phyloP scores from a whole-genome alignment of 2,113 vertebrate genomes.

The Lagopus muta region DNA sequence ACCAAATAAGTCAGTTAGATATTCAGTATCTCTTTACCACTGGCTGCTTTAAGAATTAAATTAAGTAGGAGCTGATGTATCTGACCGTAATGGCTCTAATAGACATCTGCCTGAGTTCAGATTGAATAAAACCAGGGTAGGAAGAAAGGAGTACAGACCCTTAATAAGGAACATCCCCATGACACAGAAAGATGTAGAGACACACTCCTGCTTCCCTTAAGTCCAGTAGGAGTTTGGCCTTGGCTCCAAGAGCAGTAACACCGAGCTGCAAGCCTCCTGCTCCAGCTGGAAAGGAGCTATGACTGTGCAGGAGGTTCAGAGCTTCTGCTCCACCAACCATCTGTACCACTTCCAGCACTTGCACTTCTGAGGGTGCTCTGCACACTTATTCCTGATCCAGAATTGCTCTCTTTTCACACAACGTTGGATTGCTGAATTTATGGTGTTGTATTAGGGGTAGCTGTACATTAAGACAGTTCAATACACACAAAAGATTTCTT shows the following conservation, averaged over 20 bases:
- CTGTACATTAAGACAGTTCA: not conserved
- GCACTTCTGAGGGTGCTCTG: not conserved
- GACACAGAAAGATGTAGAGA: not conserved
- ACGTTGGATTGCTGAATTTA: not conserved
- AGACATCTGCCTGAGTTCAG: not conserved
- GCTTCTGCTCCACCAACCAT: rapidly evolving
- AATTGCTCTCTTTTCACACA: not conserved
- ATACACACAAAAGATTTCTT: rapidly evolving
- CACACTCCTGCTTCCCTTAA: not conserved
- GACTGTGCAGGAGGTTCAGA: not conserved
- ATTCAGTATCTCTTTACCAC: not conserved
- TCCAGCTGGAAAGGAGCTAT: rapidly evolving
- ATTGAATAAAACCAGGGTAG: not conserved
- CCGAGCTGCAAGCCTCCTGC: no score
- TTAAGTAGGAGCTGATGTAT: not conserved
- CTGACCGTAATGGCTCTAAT: not conserved
- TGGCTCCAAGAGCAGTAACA: rapidly evolving
- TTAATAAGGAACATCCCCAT: not conserved
- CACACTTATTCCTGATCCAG: not conserved
- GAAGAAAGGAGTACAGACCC: not conserved
- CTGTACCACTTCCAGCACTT: rapidly evolving
- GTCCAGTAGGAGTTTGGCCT: not conserved
- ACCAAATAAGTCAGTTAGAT: not conserved
- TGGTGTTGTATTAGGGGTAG: not conserved
- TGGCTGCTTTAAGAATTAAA: not conserved